These are phyloP conservation scores for Vidua macroura DNA, from an alignment of 2,113 vertebrate species.

Conservation along the genomic window DNA sequence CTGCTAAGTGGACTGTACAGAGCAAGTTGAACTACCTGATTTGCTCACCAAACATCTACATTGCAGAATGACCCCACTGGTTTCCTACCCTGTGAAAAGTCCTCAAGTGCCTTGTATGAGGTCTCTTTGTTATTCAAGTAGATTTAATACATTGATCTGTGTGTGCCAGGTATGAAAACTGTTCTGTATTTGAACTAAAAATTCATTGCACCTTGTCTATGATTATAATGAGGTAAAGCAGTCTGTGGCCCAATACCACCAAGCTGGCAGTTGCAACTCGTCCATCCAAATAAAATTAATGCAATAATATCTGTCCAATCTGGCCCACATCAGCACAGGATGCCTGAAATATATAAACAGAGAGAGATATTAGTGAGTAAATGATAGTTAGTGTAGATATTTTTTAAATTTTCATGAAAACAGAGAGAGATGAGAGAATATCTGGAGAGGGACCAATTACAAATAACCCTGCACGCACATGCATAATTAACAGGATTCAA, in stretches of 20 bases:
- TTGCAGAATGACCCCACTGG: background rate
- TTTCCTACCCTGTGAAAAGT: background rate
- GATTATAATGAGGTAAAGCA: background rate
- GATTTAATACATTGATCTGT: background rate
- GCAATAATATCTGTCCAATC: background rate
- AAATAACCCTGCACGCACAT: background rate
- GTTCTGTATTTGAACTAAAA: background rate
- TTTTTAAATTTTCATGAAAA: slow-evolving; percentile 31
- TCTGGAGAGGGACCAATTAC: slow-evolving; percentile 50
- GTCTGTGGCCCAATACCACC: background rate
- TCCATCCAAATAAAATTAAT: background rate
- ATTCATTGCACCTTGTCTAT: background rate
- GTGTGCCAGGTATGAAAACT: background rate
- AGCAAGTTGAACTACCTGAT: background rate
- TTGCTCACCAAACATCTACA: background rate
- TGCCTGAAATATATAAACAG: background rate
- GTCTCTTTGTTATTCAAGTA: background rate
- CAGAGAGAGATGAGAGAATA: slow-evolving; percentile 21
- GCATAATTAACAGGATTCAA: slow-evolving; percentile 44
- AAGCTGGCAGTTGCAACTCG: background rate
- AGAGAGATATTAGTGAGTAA: background rate
- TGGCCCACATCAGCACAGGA: background rate
- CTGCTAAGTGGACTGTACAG: background rate
- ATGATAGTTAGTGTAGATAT: background rate
- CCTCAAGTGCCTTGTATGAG: background rate